These are phyloP conservation scores for Notospermus geniculatus DNA, from an alignment of 1,140 invertebrate species.

Conservation along the genomic window DNA sequence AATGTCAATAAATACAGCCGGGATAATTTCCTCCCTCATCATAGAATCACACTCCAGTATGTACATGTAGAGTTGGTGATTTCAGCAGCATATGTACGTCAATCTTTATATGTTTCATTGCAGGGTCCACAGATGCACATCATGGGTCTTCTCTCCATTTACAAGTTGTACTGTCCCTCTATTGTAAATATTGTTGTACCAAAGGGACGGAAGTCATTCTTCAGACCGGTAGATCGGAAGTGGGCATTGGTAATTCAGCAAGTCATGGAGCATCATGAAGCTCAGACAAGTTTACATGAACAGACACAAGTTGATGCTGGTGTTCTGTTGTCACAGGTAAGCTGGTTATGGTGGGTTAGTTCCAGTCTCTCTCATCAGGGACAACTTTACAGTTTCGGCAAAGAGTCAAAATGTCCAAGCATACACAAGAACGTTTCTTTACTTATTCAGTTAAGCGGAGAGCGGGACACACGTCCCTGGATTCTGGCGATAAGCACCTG, in stretches of 20 bases:
- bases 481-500: no score
- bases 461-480: no score
- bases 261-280: constrained; percentile 1
- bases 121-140: constrained; percentile 7
- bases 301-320: background rate
- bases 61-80: no score
- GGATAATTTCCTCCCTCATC: no score
- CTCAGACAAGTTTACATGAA: background rate
- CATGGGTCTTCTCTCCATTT: constrained; percentile 13
- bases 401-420: no score
- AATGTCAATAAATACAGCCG: no score
- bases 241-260: constrained; percentile 8
- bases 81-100: no score
- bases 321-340: background rate
- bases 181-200: constrained; percentile 12
- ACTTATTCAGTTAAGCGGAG: no score
- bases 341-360: background rate
- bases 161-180: constrained; percentile 18
- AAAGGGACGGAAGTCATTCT: constrained; percentile 11
- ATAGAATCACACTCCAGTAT: no score
- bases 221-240: background rate
- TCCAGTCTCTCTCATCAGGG: no score
- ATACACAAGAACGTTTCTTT: no score
- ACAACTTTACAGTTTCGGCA: background rate
- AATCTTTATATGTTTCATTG: no score